Base-by-base conservation (phyloP, 2,888 invertebrate species). In the Dione vanillae region DNA sequence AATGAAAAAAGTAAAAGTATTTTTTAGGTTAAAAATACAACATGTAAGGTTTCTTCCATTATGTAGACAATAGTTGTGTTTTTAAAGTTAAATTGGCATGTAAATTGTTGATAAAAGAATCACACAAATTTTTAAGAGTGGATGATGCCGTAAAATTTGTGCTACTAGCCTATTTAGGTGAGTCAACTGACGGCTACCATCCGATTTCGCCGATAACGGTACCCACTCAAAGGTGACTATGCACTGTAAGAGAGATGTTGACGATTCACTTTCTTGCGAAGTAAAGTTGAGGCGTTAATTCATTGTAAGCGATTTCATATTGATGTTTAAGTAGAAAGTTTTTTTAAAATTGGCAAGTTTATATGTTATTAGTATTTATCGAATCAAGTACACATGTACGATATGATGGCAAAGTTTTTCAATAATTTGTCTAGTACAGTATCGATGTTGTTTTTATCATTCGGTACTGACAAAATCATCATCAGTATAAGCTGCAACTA, bases 131-230 rank as follows among this genome's bases (percentile, higher is more conserved):
- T 65, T 59, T 67, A 65, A 58, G 51, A 68, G 62, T 65, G 54
- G 67, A 27, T 61, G 67, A 67, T 54, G 65, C 61, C 70, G 67
- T 71, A 65, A 73, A 74, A 71, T 66, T 75, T 76, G 89, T 87
- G 83, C 82, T 84, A 88, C 85, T 91, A 83, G 82, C 90, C 88
- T 78, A 83, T 88, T 87, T 89, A 79, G 85, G 83, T 83, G 83
- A 82, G 83, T 83, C 83, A 82, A 82, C 79, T 83, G 56, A 54
- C 49, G 58, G 65, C 65, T 16, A 85, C 83, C 85, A 84, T 84
- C 82, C 80, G 88, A 87, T 90, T 89, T 90, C 89, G 88, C 88
- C 77, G 85, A 72, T 91, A 92, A 91, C 92, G 91, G 92, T 90
- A 89, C 82, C 74, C 70, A 74, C 74, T 72, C 74, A 62, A 73